Conservation (phyloP, 2,888 invertebrate genomes). For the Lepeophtheirus nordmannii region DNA sequence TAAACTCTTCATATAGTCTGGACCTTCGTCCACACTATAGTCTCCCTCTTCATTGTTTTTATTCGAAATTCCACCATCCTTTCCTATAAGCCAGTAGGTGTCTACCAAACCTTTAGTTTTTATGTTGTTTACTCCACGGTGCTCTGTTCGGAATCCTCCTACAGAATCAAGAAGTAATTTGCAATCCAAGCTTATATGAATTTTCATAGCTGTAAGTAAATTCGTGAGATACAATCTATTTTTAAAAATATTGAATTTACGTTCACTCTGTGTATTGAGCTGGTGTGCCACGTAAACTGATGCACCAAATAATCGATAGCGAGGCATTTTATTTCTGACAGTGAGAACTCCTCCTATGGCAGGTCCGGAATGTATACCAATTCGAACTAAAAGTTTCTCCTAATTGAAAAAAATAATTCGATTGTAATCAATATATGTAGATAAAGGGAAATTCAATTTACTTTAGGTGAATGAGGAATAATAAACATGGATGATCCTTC, state of each 20-base stretch:
- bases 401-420: background rate
- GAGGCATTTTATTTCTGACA: background rate
- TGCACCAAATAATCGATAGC: background rate
- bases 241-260: background rate
- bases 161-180: background rate
- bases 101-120: background rate
- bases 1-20: background rate
- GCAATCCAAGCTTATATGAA: background rate
- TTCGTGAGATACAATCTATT: background rate
- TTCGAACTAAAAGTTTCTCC: background rate
- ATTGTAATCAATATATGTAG: background rate
- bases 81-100: background rate
- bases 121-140: background rate
- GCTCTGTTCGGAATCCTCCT: background rate
- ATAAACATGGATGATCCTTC: constrained; percentile 1
- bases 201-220: constrained; percentile 1
- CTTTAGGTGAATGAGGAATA: background rate
- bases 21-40: background rate
- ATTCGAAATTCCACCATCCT: background rate
- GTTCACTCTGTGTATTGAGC: background rate
- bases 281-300: background rate
- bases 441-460: background rate
- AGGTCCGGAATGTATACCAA: background rate
- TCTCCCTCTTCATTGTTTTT: background rate
- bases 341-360: constrained; percentile 3